phyloP scores from a whole-genome alignment of 2,113 vertebrate genomes.

The Tachysurus fulvidraco region DNA sequence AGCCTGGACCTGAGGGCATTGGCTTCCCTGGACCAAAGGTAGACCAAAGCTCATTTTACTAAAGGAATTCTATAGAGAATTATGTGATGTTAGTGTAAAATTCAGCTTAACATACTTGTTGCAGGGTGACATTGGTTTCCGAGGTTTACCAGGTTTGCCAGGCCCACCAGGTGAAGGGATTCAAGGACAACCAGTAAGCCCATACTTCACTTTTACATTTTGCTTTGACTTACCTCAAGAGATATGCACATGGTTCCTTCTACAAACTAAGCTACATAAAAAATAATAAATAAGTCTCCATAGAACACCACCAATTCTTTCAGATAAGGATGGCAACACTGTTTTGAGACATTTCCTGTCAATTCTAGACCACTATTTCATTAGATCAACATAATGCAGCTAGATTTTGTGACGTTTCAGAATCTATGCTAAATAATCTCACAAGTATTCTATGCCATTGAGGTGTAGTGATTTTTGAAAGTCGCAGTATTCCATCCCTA shows the following conservation, averaged over 20 bases:
- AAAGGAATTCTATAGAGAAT: neutral
- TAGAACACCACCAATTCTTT: neutral
- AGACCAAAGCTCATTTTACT: neutral
- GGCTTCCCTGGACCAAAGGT: constrained; percentile 89
- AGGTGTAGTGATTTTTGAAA: neutral
- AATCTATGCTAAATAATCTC: neutral
- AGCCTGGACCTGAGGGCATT: constrained; percentile 80
- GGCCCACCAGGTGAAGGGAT: constrained; percentile 83
- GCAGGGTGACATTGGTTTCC: constrained; percentile 83
- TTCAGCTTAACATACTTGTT: constrained; percentile 43
- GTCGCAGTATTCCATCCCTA: neutral
- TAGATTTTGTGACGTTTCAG: neutral
- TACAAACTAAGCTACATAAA: neutral
- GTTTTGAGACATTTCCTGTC: neutral
- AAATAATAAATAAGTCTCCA: neutral
- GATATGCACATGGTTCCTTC: neutral
- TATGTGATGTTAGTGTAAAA: neutral
- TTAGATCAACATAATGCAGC: neutral
- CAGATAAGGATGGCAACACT: neutral
- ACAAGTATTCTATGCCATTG: neutral
- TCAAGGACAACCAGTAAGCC: constrained; percentile 81
- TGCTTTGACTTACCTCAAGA: neutral
- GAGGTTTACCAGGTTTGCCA: constrained; percentile 77
- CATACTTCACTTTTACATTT: neutral
- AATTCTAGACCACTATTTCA: neutral